phyloP scores from a whole-genome alignment of 2,888 invertebrate species.

The Caenorhabditis macrosperma region DNA sequence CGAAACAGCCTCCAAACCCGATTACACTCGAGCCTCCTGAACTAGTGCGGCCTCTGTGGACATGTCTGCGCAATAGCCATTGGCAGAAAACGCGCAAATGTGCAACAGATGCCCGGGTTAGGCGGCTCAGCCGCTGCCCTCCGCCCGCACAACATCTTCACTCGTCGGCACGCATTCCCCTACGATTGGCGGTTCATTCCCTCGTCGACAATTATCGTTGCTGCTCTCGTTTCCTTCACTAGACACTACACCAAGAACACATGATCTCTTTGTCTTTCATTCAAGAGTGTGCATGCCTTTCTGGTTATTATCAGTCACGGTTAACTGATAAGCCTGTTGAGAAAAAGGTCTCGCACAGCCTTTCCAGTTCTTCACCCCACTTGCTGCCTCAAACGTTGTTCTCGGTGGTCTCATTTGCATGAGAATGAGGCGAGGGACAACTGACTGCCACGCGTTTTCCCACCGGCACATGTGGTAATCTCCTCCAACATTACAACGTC shows the following conservation, averaged over 20 bases:
- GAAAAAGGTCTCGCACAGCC: slow-evolving; percentile 20
- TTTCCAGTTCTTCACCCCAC: not conserved
- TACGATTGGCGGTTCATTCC: slow-evolving; percentile 32
- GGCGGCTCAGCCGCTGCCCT: slow-evolving; percentile 40
- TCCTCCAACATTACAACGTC: not conserved
- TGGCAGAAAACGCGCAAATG: slow-evolving; percentile 28
- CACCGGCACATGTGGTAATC: slow-evolving; percentile 20
- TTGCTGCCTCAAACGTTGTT: too few relatives aligned
- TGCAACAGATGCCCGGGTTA: slow-evolving; percentile 51
- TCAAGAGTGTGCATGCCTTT: slow-evolving; percentile 33
- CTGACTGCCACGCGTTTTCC: slow-evolving; percentile 6
- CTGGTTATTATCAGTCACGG: slow-evolving; percentile 22
- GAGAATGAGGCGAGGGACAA: not conserved
- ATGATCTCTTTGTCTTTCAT: slow-evolving; percentile 26
- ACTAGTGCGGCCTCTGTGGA: not conserved
- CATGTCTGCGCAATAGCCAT: slow-evolving; percentile 11
- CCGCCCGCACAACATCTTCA: slow-evolving; percentile 4
- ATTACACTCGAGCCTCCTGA: slow-evolving; percentile 30
- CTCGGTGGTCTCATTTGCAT: slow-evolving; percentile 28
- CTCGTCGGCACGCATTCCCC: not conserved
- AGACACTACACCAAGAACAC: slow-evolving; percentile 42
- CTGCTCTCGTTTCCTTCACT: slow-evolving; percentile 1
- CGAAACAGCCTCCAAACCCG: slow-evolving; percentile 13
- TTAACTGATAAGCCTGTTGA: slow-evolving; percentile 13
- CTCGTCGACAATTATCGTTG: slow-evolving; percentile 42